These are phyloP conservation scores for Endomychus coccineus DNA, from an alignment of 2,888 invertebrate genomes.

Conservation along the genomic window DNA sequence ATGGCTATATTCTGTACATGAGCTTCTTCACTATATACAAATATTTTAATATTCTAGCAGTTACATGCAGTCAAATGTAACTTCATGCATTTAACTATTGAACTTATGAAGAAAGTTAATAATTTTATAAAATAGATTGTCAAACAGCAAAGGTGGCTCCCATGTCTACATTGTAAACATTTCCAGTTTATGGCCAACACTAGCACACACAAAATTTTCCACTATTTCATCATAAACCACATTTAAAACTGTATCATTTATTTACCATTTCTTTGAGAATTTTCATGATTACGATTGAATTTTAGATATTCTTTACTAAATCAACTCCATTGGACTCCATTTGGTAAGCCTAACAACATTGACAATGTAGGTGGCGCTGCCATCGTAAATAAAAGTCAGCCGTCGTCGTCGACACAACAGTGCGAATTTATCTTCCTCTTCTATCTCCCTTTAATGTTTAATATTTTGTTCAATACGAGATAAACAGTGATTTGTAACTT, in stretches of 20 bases:
- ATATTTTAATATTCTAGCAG: no score
- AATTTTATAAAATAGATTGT: slow-evolving; percentile 35
- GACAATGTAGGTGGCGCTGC: slow-evolving; percentile 77
- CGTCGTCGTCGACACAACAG: slow-evolving; percentile 49
- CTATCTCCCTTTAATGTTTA: no score
- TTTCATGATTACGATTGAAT: slow-evolving; percentile 45
- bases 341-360: slow-evolving; percentile 62
- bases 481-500: no score
- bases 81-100: no score
- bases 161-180: slow-evolving; percentile 47
- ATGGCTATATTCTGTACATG: no score
- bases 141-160: slow-evolving; percentile 47
- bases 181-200: slow-evolving; percentile 38
- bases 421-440: no score
- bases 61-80: no score
- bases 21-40: no score
- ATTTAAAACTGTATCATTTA: slow-evolving; percentile 30
- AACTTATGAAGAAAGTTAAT: no score
- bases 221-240: slow-evolving; percentile 33
- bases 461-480: no score
- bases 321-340: slow-evolving; percentile 58
- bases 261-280: slow-evolving; percentile 46
- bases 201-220: slow-evolving; percentile 35
- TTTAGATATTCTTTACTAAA: slow-evolving; percentile 57
- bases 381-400: no score